Base-by-base conservation (phyloP, 2,797 vertebrate species). In the Cossypha caffra region DNA sequence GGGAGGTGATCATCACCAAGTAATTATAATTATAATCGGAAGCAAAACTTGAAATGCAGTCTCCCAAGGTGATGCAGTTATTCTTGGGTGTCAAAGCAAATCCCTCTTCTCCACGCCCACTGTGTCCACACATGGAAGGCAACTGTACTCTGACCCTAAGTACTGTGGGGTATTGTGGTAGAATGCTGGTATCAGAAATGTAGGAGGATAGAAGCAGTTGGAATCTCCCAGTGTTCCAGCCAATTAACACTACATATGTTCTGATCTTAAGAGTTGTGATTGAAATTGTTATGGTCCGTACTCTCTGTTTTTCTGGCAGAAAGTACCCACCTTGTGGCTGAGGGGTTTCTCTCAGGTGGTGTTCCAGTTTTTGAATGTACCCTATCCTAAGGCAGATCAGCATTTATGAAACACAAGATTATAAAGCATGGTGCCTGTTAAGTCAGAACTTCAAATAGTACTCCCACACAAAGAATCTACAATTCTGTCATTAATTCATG, bases 21-120 rank as follows among this genome's bases (percentile, higher is more conserved):
- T 93, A 96, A 96, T 96, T 95, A 93, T 84, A 93, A 94, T 95
- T 93, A 89, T 88, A 92, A 90, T 96, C 33, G 4, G 88, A 95
- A 95, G 83, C 55, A 81, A 84, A 88, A 95, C 71, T 90, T 92
- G 74, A 96, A 95, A 86, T 76, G 59, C 71, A 52, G 86, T 79
- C 55, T 97, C 63, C 74, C 71, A 95, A 79, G 57, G 88, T 93
- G 80, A 86, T 79, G 77, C 63, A 92, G 67, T 94, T 95, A 88
- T 95, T 95, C 50, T 57, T 82, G 64, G 42, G 38, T 80, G 83
- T 94, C 63, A 87, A 45, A 90, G 52, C 26, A 79, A 82, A 74
- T 94, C 63, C 59, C 13, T 66, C 38, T 91, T 95, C 68, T 90
- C 38, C 38, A 63, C 73, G 71, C 55, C 51, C 26, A 43, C 54